Evolutionary conservation across 2,797 vertebrate genomes (phyloP).

Genomic region (Sebastes hubbsi): DNA sequence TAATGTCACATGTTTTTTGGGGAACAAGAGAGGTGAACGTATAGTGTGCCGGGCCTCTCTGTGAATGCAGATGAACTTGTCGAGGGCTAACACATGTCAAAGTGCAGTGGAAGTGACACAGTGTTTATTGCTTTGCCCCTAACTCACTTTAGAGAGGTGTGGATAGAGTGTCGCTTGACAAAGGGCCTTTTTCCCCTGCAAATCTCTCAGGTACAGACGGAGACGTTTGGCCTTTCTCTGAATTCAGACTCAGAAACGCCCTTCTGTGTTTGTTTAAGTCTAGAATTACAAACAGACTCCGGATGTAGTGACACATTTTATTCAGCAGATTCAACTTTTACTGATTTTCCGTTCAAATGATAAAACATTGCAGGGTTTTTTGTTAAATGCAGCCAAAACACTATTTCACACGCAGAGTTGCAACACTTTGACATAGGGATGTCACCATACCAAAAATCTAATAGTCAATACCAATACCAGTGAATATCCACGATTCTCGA

Average conservation of each 20-base stretch:
- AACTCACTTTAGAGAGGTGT: conserved; percentile 38
- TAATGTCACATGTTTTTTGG: conserved; percentile 52
- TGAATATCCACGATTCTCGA: no score
- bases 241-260: conserved; percentile 3
- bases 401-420: neutral
- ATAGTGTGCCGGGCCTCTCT: neutral
- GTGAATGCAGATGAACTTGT: conserved; percentile 42
- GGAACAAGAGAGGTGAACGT: neutral
- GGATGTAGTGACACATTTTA: neutral
- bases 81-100: conserved; percentile 32
- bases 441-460: no score
- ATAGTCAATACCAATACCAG: no score
- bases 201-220: conserved; percentile 39
- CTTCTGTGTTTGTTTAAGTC: conserved; percentile 29
- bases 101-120: conserved; percentile 59
- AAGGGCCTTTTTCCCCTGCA: conserved; percentile 42
- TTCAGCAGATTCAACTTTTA: neutral
- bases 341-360: neutral
- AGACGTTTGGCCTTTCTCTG: conserved; percentile 20
- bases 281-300: conserved; percentile 16
- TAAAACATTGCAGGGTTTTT: neutral
- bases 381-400: neutral
- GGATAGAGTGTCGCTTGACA: conserved; percentile 52
- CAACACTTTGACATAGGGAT: neutral
- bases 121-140: conserved; percentile 70